A percentile compares a stretch with the other conserved stretches of the same genome.
Conservation (phyloP, 2,888 invertebrate genomes). For the Scaptomyza polygonia region DNA sequence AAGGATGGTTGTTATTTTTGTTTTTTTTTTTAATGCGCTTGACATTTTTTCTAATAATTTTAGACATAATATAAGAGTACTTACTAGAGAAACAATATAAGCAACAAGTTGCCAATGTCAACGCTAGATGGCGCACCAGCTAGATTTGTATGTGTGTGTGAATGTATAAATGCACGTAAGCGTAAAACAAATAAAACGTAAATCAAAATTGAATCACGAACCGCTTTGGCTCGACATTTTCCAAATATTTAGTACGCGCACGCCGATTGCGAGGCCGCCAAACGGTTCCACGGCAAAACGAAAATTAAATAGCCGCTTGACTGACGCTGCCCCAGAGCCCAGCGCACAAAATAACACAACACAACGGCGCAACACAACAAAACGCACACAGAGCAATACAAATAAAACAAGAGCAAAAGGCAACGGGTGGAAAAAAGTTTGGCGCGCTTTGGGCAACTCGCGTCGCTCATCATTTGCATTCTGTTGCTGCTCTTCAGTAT, state of each 20-base stretch:
- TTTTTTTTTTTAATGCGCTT: conserved; percentile 18
- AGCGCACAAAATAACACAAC: conserved; percentile 22
- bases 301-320: conserved; percentile 75
- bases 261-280: conserved; percentile 51
- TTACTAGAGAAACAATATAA: conserved; percentile 30
- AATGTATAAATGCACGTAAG: not conserved
- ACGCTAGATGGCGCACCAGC: conserved; percentile 43
- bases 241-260: conserved; percentile 44
- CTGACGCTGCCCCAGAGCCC: conserved; percentile 55
- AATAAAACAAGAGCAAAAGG: conserved; percentile 51
- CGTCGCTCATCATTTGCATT: conserved; percentile 55
- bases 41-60: conserved; percentile 11
- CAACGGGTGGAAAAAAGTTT: conserved; percentile 60
- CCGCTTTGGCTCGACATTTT: conserved; percentile 46
- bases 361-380: conserved; percentile 26
- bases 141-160: not conserved
- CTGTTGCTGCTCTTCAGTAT: conserved; percentile 43
- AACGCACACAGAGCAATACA: conserved; percentile 43
- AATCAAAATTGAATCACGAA: conserved; percentile 55
- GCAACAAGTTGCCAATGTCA: conserved; percentile 24
- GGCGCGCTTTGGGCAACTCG: conserved; percentile 56
- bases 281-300: conserved; percentile 75
- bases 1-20: conserved; percentile 50
- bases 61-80: conserved; percentile 29
- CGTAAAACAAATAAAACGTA: conserved; percentile 21